Conservation (phyloP, 1,140 invertebrate genomes). For the Heliconius eleuchia region DNA sequence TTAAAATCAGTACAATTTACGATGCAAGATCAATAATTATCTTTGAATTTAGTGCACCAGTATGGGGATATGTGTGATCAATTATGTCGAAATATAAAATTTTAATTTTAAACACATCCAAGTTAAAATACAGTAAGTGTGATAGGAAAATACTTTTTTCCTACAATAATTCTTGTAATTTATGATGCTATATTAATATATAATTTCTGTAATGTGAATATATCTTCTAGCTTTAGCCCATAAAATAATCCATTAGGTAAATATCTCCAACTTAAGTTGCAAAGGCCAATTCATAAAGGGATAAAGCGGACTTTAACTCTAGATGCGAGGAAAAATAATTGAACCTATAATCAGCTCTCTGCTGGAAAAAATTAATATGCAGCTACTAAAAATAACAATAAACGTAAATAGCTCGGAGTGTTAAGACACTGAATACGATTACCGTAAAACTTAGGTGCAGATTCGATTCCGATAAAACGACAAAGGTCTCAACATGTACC, state of each 20-base stretch:
- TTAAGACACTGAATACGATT: slow-evolving; percentile 55
- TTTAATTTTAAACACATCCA: neutral
- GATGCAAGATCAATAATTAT: slow-evolving; percentile 29
- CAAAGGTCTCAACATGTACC: slow-evolving; percentile 66
- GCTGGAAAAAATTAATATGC: slow-evolving; percentile 43
- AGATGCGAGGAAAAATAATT: slow-evolving; percentile 37
- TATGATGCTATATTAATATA: neutral
- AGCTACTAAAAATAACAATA: slow-evolving; percentile 56
- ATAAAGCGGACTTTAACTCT: slow-evolving; percentile 36
- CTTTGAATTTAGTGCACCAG: neutral
- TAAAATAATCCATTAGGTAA: slow-evolving; percentile 23
- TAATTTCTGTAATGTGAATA: neutral
- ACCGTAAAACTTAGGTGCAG: slow-evolving; percentile 66
- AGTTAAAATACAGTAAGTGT: neutral
- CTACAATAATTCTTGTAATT: neutral
- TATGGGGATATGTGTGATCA: neutral
- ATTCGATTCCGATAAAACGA: slow-evolving; percentile 67
- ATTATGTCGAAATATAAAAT: neutral
- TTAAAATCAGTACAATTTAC: slow-evolving; percentile 41
- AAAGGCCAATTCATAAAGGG: slow-evolving; percentile 29
- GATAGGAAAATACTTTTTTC: neutral
- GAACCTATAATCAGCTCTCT: slow-evolving; percentile 43
- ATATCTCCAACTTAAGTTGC: slow-evolving; percentile 14
- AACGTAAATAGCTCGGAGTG: slow-evolving; percentile 55
- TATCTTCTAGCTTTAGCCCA: neutral